phyloP scores from a whole-genome alignment of 2,888 invertebrate genomes.

The Eugnorisma glareosa region DNA sequence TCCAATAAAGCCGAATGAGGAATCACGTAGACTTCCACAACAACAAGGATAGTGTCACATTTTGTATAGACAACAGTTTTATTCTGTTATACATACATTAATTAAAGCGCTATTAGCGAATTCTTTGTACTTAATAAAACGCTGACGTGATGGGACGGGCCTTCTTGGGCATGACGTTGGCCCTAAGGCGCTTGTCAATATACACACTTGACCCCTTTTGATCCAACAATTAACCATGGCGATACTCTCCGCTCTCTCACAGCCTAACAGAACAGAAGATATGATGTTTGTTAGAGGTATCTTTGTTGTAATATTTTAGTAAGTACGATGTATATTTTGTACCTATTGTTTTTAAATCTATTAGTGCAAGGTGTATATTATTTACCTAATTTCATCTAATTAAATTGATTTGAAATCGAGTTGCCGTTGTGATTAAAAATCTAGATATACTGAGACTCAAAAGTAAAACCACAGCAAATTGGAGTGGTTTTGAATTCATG shows the following conservation, averaged over 20 bases:
- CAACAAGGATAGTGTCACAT: conserved; percentile 36
- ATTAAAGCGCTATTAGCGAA: conserved; percentile 60
- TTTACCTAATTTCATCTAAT: background rate
- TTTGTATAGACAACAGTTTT: conserved; percentile 34
- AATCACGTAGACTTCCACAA: conserved; percentile 33
- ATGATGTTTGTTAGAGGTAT: conserved; percentile 50
- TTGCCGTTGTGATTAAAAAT: background rate
- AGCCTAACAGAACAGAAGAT: conserved; percentile 56
- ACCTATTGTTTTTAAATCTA: background rate
- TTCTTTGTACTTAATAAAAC: conserved; percentile 58
- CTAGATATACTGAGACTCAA: background rate
- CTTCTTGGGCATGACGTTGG: conserved; percentile 85
- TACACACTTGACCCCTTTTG: conserved; percentile 91
- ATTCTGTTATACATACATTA: conserved; percentile 31
- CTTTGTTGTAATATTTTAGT: conserved; percentile 32
- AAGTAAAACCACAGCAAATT: background rate
- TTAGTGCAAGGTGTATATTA: background rate
- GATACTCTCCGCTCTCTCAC: conserved; percentile 79
- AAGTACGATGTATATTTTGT: background rate
- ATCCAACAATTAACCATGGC: conserved; percentile 89
- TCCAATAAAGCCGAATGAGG: background rate
- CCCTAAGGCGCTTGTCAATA: conserved; percentile 89
- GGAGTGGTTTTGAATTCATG: background rate
- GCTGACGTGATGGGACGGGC: conserved; percentile 65
- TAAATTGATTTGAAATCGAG: background rate